Evolutionary conservation across 2,797 vertebrate species (phyloP).

Genomic region (Capromys pilorides): DNA sequence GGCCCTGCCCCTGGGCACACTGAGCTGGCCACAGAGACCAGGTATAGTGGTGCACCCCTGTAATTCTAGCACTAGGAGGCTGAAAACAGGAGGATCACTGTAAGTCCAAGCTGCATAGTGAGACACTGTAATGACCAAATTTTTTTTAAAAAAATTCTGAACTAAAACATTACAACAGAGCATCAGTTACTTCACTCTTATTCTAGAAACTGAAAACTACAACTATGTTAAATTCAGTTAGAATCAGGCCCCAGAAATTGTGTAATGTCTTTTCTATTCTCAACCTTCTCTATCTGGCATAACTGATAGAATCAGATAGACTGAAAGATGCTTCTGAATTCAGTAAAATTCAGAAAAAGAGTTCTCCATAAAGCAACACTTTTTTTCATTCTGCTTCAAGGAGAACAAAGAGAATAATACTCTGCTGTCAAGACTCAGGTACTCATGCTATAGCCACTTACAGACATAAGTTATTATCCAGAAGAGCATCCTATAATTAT

Average conservation of each 20-base stretch:
- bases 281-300: not conserved
- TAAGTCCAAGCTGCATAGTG: no score
- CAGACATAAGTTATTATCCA: not conserved
- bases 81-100: no score
- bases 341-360: conserved; percentile 1
- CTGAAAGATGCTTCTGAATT: not conserved
- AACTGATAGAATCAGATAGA: not conserved
- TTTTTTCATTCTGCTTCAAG: not conserved
- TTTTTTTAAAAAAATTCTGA: not conserved
- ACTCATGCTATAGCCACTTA: not conserved
- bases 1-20: no score
- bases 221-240: not conserved
- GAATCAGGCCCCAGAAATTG: not conserved
- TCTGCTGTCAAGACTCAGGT: not conserved
- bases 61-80: no score
- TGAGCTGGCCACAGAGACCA: no score
- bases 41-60: no score
- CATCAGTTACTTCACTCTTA: not conserved
- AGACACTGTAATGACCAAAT: no score
- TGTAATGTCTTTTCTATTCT: not conserved
- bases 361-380: not conserved
- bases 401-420: not conserved
- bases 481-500: not conserved
- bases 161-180: not conserved
- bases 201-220: not conserved